These are phyloP conservation scores for Chalcis sispes DNA, from an alignment of 2,888 invertebrate genomes.

Conservation along the genomic window DNA sequence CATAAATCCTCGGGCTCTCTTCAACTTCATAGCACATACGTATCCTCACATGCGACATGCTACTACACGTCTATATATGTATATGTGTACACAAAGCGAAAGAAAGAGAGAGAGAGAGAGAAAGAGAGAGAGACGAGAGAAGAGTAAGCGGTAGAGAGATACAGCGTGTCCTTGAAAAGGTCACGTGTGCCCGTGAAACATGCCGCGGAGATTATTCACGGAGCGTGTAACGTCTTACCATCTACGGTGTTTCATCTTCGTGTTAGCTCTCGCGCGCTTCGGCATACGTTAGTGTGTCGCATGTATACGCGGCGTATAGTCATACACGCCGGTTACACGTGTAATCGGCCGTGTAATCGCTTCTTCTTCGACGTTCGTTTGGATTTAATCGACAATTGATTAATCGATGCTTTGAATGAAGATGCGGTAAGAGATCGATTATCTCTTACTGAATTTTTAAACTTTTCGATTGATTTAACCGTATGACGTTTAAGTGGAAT, in stretches of 20 bases:
- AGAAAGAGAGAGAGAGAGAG: neutral
- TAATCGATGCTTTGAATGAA: neutral
- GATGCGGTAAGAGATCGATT: no score
- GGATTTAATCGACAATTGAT: conserved; percentile 12
- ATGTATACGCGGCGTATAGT: neutral
- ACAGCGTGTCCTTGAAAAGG: neutral
- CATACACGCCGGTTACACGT: neutral
- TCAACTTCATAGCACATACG: no score
- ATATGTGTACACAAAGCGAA: neutral
- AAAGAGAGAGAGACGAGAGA: neutral
- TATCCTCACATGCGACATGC: neutral
- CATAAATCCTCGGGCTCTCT: no score
- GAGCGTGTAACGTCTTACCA: no score
- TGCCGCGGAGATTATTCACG: no score
- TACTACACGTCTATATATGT: no score
- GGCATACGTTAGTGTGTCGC: neutral
- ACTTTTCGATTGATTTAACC: no score
- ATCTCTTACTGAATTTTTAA: no score
- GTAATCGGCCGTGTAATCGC: conserved; percentile 30
- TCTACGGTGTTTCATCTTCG: no score
- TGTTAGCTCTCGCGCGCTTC: neutral
- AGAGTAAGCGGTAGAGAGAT: neutral
- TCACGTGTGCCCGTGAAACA: conserved; percentile 4
- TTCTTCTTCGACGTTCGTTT: conserved; percentile 22
- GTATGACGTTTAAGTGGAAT: no score